These are phyloP conservation scores for Phrixothrix hirtus DNA, from an alignment of 2,888 invertebrate species.

Conservation along the genomic window DNA sequence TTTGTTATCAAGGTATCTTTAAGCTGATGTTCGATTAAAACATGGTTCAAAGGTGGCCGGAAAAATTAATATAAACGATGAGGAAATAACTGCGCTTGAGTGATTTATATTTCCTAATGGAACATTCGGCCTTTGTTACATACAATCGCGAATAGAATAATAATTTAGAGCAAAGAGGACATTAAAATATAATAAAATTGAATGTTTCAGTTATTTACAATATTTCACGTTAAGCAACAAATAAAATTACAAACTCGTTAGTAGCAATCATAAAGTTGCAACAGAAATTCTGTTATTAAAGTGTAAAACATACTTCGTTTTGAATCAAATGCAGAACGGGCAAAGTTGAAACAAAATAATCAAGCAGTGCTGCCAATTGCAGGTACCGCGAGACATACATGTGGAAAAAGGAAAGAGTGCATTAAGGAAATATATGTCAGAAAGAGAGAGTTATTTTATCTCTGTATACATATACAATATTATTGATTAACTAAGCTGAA, in stretches of 20 bases:
- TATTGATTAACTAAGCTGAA: slow-evolving; percentile 40
- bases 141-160: no score
- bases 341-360: slow-evolving; percentile 25
- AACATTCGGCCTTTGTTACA: no score
- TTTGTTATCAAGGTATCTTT: no score
- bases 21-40: no score
- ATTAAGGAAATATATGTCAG: slow-evolving; percentile 23
- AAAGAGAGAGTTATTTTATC: slow-evolving; percentile 37
- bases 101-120: no score
- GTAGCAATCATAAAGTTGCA: slow-evolving; percentile 1
- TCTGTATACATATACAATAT: slow-evolving; percentile 42
- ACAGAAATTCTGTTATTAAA: slow-evolving; percentile 11
- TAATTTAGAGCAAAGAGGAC: no score
- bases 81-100: no score
- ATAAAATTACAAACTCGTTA: slow-evolving; percentile 9
- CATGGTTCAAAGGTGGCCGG: no score
- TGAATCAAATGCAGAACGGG: slow-evolving; percentile 14
- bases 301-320: slow-evolving; percentile 6
- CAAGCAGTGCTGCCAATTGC: slow-evolving; percentile 21
- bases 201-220: no score
- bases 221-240: neutral
- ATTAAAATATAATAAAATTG: no score
- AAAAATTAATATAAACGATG: no score
- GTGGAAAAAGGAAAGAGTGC: slow-evolving; percentile 22
- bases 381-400: slow-evolving; percentile 25